Base-by-base conservation (phyloP, 2,797 vertebrate species). In the Liasis olivaceus region DNA sequence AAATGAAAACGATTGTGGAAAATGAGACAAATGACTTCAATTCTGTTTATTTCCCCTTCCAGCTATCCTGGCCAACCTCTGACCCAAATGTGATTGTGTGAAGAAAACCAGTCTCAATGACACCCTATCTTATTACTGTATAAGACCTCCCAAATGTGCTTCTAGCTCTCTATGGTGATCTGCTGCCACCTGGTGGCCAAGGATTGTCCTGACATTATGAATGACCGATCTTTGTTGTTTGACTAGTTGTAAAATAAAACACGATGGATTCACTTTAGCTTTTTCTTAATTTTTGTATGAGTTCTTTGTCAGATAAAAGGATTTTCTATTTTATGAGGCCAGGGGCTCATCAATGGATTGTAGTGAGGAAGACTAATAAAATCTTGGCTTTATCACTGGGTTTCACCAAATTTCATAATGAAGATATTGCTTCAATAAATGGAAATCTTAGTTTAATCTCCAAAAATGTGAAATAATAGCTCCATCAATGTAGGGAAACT, bases 171-270 rank as follows among this genome's bases (percentile, higher is more conserved):
- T 0, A 20, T 96, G 96, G 95, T 94, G 95, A 96, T 87, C 88
- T 95, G 97, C 97, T 98, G 97, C 97, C 97, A 97, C 94, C 97
- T 98, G 96, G 96, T 97, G 98, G 96, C 94, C 95, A 96, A 60
- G 94, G 85, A 90, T 58, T 8, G 62, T 84, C 89, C 36, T 95
- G 90, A 36, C 26, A 4, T 91, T 87, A 77, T 86, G 90, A 88
- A 36, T 72, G 63, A 81, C 81, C 51, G 56, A n/a, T 47, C 1
- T 15, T 11, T 56, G 60, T 54, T 63, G 64, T 5, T 17, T 69
- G 47, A 59, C 28, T 51, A 7, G 28, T 58, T 62, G 15, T 28
- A 85, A 89, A 87, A 47, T 2, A 85, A 77, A 91, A 88, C 11
- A 26, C 24, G 51, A 88, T 42, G 26, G 11, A 72, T 87, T 59